A percentile compares a stretch with the other conserved stretches of the same genome.
phyloP scores from a whole-genome alignment of 2,113 vertebrate genomes.

The Uropsilus gracilis region DNA sequence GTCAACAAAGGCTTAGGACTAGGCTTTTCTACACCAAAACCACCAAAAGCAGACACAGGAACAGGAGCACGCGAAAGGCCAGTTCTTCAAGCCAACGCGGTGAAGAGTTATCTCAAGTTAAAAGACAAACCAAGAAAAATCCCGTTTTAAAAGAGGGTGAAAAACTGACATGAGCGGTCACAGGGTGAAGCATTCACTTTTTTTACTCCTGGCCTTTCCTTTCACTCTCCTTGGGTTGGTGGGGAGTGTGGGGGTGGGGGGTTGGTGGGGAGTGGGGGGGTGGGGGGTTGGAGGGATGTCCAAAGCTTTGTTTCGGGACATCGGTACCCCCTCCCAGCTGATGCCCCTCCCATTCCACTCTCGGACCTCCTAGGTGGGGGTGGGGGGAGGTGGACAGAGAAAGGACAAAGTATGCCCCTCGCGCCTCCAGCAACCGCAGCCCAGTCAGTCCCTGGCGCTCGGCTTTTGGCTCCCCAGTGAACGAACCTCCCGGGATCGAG shows the following conservation, averaged over 20 bases:
- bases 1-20: constrained; percentile 70
- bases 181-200: constrained; percentile 34
- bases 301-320: constrained; percentile 69
- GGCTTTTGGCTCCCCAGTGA: background rate
- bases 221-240: background rate
- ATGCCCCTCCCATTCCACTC: constrained; percentile 31
- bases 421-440: constrained; percentile 2
- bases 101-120: constrained; percentile 39
- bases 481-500: background rate
- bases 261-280: too few relatives aligned
- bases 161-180: constrained; percentile 20
- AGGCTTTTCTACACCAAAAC: background rate
- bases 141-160: background rate
- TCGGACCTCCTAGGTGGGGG: background rate
- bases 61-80: background rate
- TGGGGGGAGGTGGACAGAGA: background rate
- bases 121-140: background rate
- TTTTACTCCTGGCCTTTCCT: background rate
- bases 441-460: background rate
- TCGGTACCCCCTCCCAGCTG: background rate
- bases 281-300: background rate
- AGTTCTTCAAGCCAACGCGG: background rate
- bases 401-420: background rate
- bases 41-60: background rate
- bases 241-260: too few relatives aligned